Base-by-base conservation (phyloP, 2,797 vertebrate species). In the Brachymystax lenok region DNA sequence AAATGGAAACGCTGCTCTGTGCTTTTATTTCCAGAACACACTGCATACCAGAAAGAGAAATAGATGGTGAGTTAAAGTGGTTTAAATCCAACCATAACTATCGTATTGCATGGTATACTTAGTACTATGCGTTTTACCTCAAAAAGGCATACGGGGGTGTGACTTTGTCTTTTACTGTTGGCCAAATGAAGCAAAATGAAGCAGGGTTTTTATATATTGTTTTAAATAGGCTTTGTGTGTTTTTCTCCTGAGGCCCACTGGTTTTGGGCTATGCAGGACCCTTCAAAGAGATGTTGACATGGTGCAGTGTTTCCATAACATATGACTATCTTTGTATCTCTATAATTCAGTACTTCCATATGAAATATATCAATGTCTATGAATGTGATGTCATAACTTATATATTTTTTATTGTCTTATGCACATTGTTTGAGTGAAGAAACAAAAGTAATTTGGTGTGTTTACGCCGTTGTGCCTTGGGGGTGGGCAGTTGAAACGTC, bases 31-130 rank as follows among this genome's bases (percentile, higher is more conserved):
- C 82, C 87, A 89, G 79, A 83, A 72, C 72, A 84, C 85, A 83
- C 84, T 76, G 75, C 80, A 74, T 75, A 74, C 78, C 24, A 51
- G 85, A 84, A 75, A 82, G 80, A 85, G 79, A 69, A 76, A 69
- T 64, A 77, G 79, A 86, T 80, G 78, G 79, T 80, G 78, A 81
- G 70, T 17, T 82, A 81, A 74, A 86, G 80, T 83, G 71, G 63
- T 86, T 76, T 68, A 73, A 74, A 87, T 88, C 88, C 84, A 89
- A 85, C 71, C 82, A 81, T 73, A 89, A 85, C 77, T 88, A 88
- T 92, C 88, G 35, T 80, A 73, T 92, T 90, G 78, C 88, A 83
- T 82, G 79, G 78, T 82, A 81, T 86, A 78, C 75, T 56, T 61
- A 30, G 63, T n/a, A 21, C 71, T 61, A 50, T 71, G 40, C 82